These are phyloP conservation scores for Trichogramma dendrolimi DNA, from an alignment of 2,888 invertebrate genomes.

Conservation along the genomic window DNA sequence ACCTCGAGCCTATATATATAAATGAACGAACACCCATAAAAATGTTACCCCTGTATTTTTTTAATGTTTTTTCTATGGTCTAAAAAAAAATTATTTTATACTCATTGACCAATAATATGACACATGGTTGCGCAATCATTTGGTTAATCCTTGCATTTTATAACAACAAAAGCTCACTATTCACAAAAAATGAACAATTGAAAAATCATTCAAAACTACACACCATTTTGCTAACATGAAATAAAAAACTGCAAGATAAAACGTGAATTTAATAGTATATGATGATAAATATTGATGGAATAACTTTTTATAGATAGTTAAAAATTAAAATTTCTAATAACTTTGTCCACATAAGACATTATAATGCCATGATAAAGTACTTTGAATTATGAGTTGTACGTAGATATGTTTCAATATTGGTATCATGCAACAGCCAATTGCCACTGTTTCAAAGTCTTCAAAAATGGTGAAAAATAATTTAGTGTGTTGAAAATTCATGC, in stretches of 20 bases:
- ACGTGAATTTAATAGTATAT: too few relatives aligned
- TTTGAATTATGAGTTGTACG: constrained; percentile 24
- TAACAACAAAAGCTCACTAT: neutral
- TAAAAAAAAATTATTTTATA: constrained; percentile 7
- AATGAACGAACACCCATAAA: constrained; percentile 43
- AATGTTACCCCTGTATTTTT: constrained; percentile 7
- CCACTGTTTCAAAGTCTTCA: constrained; percentile 8
- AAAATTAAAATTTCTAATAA: too few relatives aligned
- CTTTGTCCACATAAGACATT: too few relatives aligned
- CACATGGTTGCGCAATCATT: neutral
- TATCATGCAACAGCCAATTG: constrained; percentile 27
- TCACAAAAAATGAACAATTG: neutral
- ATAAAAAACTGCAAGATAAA: too few relatives aligned
- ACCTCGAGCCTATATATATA: constrained; percentile 74
- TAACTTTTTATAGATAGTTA: too few relatives aligned
- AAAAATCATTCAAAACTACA: neutral
- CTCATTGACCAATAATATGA: constrained; percentile 13
- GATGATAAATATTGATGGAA: too few relatives aligned
- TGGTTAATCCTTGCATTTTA: neutral
- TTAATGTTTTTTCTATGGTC: constrained; percentile 5
- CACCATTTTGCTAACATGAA: too few relatives aligned
- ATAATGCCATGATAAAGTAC: constrained; percentile 5
- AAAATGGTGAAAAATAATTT: constrained; percentile 24
- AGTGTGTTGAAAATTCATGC: constrained; percentile 25
- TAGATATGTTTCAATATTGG: constrained; percentile 22